phyloP scores from a whole-genome alignment of 2,113 vertebrate genomes.

The Trachemys scripta region DNA sequence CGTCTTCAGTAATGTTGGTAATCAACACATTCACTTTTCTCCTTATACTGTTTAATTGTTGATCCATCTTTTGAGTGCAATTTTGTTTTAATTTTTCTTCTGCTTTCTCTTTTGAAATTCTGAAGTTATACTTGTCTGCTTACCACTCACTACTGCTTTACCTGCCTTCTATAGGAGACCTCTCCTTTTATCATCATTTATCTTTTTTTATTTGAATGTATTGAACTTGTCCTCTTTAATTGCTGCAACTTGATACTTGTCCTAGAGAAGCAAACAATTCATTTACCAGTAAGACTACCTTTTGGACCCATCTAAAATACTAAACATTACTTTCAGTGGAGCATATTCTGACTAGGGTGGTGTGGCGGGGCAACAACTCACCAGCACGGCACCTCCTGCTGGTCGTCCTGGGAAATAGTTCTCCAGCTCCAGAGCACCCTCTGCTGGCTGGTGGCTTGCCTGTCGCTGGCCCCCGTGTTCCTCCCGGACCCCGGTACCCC shows the following conservation, averaged over 20 bases:
- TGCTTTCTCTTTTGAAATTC: neutral
- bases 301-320: neutral
- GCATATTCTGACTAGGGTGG: neutral
- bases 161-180: neutral
- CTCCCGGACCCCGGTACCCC: too few relatives aligned
- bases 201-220: neutral
- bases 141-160: neutral
- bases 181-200: fast-evolving
- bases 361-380: too few relatives aligned
- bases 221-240: neutral
- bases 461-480: too few relatives aligned
- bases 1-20: neutral
- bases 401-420: too few relatives aligned
- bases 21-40: neutral
- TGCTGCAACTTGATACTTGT: neutral
- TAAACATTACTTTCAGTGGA: conserved; percentile 1
- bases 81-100: neutral
- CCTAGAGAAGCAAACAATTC: neutral
- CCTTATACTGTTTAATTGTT: neutral
- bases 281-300: neutral
- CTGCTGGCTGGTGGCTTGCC: too few relatives aligned
- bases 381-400: too few relatives aligned
- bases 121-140: neutral
- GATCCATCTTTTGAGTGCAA: neutral
- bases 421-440: too few relatives aligned